Percentiles rank a stretch among this genome's conserved stretches.
Conservation (phyloP, 1,140 invertebrate species). For the Macrobrachium rosenbergii region DNA sequence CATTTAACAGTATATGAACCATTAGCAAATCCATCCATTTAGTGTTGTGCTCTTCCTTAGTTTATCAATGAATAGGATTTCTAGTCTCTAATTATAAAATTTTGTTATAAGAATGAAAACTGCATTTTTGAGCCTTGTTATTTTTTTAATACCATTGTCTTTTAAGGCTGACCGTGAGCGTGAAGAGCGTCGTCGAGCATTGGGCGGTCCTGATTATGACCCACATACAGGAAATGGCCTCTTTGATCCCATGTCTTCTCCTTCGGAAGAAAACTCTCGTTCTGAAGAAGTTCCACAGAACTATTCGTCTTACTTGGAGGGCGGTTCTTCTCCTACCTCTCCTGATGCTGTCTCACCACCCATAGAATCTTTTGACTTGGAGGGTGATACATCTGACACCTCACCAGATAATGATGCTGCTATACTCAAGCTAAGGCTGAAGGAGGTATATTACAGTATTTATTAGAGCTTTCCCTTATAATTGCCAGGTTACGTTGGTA, state of each 20-base stretch:
- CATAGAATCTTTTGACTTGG: slow-evolving; percentile 38
- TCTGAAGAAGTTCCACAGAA: slow-evolving; percentile 39
- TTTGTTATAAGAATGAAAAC: background rate
- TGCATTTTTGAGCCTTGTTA: background rate
- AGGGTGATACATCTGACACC: slow-evolving; percentile 43
- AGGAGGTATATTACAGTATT: slow-evolving; percentile 76
- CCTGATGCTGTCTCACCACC: slow-evolving; percentile 31
- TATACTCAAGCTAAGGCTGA: slow-evolving; percentile 77
- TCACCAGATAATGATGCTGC: slow-evolving; percentile 50
- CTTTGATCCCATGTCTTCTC: slow-evolving; percentile 47
- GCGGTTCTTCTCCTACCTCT: slow-evolving; percentile 26
- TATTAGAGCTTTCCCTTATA: no score
- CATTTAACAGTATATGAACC: no score
- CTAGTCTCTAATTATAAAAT: background rate
- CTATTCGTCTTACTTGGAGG: slow-evolving; percentile 16
- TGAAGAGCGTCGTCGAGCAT: slow-evolving; percentile 75
- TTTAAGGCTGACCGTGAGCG: slow-evolving; percentile 86
- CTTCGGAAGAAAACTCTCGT: slow-evolving; percentile 48
- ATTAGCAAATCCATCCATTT: no score
- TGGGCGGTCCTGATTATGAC: slow-evolving; percentile 62
- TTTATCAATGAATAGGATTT: no score
- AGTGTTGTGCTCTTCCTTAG: no score
- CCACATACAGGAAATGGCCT: slow-evolving; percentile 40
- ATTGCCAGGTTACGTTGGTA: no score
- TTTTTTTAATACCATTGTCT: background rate